Percentiles rank a stretch among this genome's conserved stretches.
These are phyloP conservation scores for Monarcha castaneiventris DNA, from an alignment of 2,113 vertebrate genomes.

Conservation along the genomic window DNA sequence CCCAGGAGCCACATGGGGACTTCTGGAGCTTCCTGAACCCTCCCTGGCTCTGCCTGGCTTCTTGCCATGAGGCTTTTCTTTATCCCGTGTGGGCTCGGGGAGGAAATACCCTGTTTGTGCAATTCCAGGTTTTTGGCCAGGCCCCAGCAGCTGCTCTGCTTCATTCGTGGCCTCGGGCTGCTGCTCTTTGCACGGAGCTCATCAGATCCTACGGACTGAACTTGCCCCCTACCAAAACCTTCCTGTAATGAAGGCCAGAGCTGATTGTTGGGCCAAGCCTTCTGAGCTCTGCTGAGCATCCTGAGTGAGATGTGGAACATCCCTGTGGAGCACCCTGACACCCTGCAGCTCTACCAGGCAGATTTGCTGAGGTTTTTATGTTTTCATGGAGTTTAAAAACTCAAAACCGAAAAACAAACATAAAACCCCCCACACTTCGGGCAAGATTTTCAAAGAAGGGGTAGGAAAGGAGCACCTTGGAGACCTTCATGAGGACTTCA, in stretches of 20 bases:
- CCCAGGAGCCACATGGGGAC: neutral
- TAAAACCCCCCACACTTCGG: fast-evolving
- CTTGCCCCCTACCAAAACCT: neutral
- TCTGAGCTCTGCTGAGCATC: neutral
- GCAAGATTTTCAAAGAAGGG: neutral
- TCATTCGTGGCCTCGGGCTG: neutral
- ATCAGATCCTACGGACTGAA: neutral
- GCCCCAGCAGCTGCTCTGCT: neutral
- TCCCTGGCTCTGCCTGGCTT: neutral
- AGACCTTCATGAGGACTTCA: neutral
- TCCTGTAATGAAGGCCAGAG: neutral
- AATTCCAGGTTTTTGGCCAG: neutral
- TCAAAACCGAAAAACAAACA: neutral
- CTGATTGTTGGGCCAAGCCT: neutral
- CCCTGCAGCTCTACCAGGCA: neutral
- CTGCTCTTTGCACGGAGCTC: neutral
- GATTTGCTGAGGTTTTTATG: neutral
- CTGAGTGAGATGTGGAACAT: neutral
- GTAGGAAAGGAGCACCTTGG: neutral
- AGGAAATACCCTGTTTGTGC: neutral
- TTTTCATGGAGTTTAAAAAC: neutral
- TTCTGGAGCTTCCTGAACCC: neutral
- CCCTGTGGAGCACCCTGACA: neutral
- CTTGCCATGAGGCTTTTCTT: neutral
- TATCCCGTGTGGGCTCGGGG: neutral